Evolutionary conservation across 2,797 vertebrate genomes (phyloP), one percentile per base, ranked within the genome.

Genomic region (Ispidina lecontei): DNA sequence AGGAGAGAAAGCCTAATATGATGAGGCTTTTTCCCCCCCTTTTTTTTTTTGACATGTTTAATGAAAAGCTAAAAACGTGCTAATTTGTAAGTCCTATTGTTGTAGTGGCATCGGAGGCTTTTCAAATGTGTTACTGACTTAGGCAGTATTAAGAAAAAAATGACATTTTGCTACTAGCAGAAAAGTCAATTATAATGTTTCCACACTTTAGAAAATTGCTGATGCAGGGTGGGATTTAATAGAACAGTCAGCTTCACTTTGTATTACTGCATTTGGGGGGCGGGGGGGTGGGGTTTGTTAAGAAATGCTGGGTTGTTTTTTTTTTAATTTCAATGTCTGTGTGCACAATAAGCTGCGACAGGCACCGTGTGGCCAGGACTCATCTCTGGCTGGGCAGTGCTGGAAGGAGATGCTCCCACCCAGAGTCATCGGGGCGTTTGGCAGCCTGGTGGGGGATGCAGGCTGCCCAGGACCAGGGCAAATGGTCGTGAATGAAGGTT

Each of bases 1-100:
- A 87, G 85, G 85, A 92, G 87, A 97, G 96, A 94, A 95, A 90
- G 85, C 90, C 93, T 95, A 92, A 94, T 88, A 95, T 37, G 88
- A 73, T 91, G 70, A 96, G 95, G 69, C 63, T 91, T 85, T 91
- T 31, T 84, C 47, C 47, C 47, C 7, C 23, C 5, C 4, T 47
- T 82, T 91, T 90, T 89, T 93, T 84, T 74, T 46, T 65, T 21
- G 17, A 95, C 90, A 96, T 96, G 94, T 88, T 88, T 90, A 90
- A 91, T 94, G 95, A 96, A 70, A 94, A 93, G 95, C 60, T 56
- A 86, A 94, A 96, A 94, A 92, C 81, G 95, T 96, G 94, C 96
- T 97, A 89, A 96, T 97, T 95, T 73, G 90, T 96, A 77, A 87
- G 95, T 94, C 96, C 96, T 65, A 93, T 97, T 96, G 97, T 94